Evolutionary conservation across 2,113 vertebrate species (phyloP).

Genomic region (Theropithecus gelada): DNA sequence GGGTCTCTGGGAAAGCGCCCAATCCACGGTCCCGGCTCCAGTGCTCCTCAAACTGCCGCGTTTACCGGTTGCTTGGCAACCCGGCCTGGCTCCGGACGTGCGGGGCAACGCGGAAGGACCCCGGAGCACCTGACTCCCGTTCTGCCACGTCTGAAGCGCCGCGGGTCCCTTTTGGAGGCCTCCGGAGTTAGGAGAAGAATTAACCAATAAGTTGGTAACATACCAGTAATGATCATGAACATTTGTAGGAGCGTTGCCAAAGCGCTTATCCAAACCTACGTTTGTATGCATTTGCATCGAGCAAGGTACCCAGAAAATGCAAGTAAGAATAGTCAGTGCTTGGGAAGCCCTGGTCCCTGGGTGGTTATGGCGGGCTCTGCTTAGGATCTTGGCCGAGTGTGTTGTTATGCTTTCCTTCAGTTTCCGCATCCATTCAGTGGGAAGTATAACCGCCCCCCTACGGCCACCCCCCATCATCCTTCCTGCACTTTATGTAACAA

Average conservation of each 20-base stretch:
- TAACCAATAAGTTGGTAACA: not conserved
- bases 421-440: not conserved
- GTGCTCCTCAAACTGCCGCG: constrained; percentile 41
- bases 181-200: not conserved
- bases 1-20: not conserved
- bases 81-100: fast-evolving
- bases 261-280: not conserved
- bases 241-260: not conserved
- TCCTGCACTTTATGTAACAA: fast-evolving
- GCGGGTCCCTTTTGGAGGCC: too few relatives aligned
- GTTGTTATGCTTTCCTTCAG: not conserved
- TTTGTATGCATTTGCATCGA: not conserved
- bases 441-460: too few relatives aligned
- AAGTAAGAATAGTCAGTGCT: not conserved
- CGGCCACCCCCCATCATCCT: too few relatives aligned
- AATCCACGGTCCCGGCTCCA: fast-evolving
- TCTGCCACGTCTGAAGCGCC: fast-evolving
- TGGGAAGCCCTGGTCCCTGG: not conserved
- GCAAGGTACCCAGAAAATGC: not conserved
- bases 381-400: not conserved
- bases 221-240: not conserved
- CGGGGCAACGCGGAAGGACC: not conserved
- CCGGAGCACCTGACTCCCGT: not conserved
- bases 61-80: constrained; percentile 78
- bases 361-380: not conserved